Evolutionary conservation across 2,888 invertebrate species (phyloP).

Genomic region (Platerodrilus igneus): DNA sequence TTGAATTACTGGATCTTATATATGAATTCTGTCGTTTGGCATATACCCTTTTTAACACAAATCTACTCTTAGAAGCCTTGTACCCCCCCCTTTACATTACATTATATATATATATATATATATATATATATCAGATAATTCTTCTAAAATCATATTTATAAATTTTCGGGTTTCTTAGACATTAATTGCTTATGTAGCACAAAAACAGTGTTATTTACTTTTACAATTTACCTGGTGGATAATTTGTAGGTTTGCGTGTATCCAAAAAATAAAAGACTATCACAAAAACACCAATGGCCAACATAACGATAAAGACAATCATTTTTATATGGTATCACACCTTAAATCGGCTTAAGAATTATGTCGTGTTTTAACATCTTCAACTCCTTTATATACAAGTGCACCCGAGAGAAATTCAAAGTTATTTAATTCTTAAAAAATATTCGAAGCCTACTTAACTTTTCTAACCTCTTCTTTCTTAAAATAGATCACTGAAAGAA

Average conservation of each 20-base stretch:
- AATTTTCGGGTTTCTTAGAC: background rate
- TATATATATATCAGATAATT: background rate
- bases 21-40: too few species aligned
- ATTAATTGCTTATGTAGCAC: background rate
- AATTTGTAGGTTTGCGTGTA: slow-evolving; percentile 48
- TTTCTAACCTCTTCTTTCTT: slow-evolving; percentile 14
- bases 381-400: too few species aligned
- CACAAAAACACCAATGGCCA: background rate
- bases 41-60: background rate
- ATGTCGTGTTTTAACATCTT: slow-evolving; percentile 3
- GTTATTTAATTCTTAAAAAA: slow-evolving; percentile 12
- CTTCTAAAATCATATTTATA: background rate
- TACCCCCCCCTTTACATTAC: background rate
- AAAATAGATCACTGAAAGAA: slow-evolving; percentile 18
- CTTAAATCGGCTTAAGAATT: background rate
- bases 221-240: slow-evolving; percentile 50
- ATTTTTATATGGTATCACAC: background rate
- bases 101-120: background rate
- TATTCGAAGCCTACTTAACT: slow-evolving; percentile 11
- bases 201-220: background rate
- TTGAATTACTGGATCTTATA: too few species aligned
- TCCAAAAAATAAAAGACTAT: slow-evolving; percentile 21
- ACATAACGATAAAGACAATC: slow-evolving; percentile 3
- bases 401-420: slow-evolving; percentile 12
- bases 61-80: background rate